Conservation (phyloP, 2,888 invertebrate genomes). For the Hyalella azteca region DNA sequence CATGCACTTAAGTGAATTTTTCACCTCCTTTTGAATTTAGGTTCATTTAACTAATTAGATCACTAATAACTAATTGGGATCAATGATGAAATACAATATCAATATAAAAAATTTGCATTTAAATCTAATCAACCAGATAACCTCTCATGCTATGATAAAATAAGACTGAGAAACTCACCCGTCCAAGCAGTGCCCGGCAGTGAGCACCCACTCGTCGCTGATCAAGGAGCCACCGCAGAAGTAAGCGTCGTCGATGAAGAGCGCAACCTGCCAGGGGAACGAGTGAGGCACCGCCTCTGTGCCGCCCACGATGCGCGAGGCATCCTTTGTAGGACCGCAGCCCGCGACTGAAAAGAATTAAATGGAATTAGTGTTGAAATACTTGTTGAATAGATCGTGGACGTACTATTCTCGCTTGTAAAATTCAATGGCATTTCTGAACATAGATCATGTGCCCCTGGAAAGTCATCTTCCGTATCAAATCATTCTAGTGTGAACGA, state of each 20-base stretch:
- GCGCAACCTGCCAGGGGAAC: slow-evolving; percentile 58
- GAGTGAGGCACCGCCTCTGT: slow-evolving; percentile 47
- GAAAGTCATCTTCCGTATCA: too few relatives aligned
- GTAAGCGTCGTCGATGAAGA: slow-evolving; percentile 53
- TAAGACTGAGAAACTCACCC: slow-evolving; percentile 48
- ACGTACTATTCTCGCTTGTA: neutral
- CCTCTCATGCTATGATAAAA: too few relatives aligned
- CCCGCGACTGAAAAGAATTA: neutral
- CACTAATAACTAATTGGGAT: too few relatives aligned
- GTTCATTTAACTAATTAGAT: too few relatives aligned
- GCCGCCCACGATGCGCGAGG: slow-evolving; percentile 51
- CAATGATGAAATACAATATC: too few relatives aligned
- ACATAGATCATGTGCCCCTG: too few relatives aligned
- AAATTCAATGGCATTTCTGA: neutral
- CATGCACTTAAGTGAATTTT: too few relatives aligned
- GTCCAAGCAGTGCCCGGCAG: slow-evolving; percentile 59
- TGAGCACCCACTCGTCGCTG: too few relatives aligned
- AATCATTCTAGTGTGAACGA: too few relatives aligned
- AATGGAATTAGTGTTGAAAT: neutral
- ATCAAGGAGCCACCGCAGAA: slow-evolving; percentile 59
- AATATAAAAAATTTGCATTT: too few relatives aligned
- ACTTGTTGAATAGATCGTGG: neutral
- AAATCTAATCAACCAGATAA: too few relatives aligned
- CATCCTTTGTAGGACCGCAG: neutral
- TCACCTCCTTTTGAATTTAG: too few relatives aligned